Evolutionary conservation across 2,797 vertebrate species (phyloP).

Genomic region (Trematomus bernacchii): DNA sequence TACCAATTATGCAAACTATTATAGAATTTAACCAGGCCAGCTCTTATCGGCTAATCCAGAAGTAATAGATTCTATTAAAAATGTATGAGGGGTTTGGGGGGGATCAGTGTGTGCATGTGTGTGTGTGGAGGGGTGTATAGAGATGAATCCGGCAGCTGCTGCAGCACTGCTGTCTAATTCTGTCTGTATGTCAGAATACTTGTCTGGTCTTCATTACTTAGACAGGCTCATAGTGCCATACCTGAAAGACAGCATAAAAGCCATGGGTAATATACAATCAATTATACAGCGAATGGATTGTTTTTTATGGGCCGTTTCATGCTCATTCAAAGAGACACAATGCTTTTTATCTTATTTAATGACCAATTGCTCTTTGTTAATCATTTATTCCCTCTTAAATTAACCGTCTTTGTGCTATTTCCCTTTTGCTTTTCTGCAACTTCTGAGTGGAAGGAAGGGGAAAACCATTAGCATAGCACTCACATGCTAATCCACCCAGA

Average conservation of each 20-base stretch:
- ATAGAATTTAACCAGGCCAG: slow-evolving; percentile 86
- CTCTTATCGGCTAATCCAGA: slow-evolving; percentile 89
- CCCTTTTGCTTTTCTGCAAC: slow-evolving; percentile 35
- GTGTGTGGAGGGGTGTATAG: slow-evolving; percentile 41
- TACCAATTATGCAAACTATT: slow-evolving; percentile 89
- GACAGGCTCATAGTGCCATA: slow-evolving; percentile 57
- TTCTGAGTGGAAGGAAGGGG: slow-evolving; percentile 61
- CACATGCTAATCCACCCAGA: slow-evolving; percentile 79
- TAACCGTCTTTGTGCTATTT: slow-evolving; percentile 47
- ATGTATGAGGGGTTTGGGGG: slow-evolving; percentile 82
- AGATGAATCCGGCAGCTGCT: slow-evolving; percentile 78
- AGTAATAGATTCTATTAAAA: slow-evolving; percentile 91
- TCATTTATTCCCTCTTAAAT: slow-evolving; percentile 70
- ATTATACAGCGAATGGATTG: slow-evolving; percentile 65
- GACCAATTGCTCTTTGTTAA: slow-evolving; percentile 60
- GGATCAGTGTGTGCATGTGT: slow-evolving; percentile 21
- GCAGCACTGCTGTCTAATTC: slow-evolving; percentile 73
- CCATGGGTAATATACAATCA: slow-evolving; percentile 64
- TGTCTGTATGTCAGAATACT: slow-evolving; percentile 63
- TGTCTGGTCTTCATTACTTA: slow-evolving; percentile 76
- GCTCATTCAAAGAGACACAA: slow-evolving; percentile 38
- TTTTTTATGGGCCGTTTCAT: slow-evolving; percentile 52
- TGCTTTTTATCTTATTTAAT: slow-evolving; percentile 32
- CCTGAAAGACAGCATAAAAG: slow-evolving; percentile 48
- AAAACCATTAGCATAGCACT: slow-evolving; percentile 81